phyloP scores from a whole-genome alignment of 2,888 invertebrate species.

The Trachelus stipa region DNA sequence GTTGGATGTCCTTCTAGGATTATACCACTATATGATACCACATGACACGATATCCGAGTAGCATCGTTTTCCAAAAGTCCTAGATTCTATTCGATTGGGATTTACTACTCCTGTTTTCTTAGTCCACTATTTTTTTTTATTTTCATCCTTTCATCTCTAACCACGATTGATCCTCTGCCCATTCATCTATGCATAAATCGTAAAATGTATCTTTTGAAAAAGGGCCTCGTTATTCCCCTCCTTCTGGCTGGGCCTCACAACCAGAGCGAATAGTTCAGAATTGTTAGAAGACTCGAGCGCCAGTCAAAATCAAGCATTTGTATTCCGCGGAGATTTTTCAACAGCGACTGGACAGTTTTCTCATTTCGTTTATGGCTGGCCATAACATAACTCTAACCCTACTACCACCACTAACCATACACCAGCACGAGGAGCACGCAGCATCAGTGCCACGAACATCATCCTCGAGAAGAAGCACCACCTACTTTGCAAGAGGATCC shows the following conservation, averaged over 20 bases:
- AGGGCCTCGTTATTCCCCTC: background rate
- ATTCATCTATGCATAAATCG: background rate
- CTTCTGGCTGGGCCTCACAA: background rate
- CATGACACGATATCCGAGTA: background rate
- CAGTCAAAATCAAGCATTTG: slow-evolving; percentile 58
- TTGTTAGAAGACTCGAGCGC: slow-evolving; percentile 2
- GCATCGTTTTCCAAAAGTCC: background rate
- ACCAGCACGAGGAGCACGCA: slow-evolving; percentile 7
- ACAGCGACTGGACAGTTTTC: slow-evolving; percentile 60
- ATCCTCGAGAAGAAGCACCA: background rate
- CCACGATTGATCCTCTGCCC: background rate
- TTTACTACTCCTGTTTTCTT: slow-evolving; percentile 42
- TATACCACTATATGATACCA: background rate
- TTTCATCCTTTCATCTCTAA: slow-evolving; percentile 14
- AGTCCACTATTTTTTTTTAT: slow-evolving; percentile 16
- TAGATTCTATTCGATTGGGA: slow-evolving; percentile 28
- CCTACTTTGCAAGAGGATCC: background rate
- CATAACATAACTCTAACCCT: slow-evolving; percentile 58
- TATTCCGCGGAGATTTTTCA: slow-evolving; percentile 64
- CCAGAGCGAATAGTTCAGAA: background rate
- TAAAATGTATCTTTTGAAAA: background rate
- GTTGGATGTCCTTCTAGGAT: background rate
- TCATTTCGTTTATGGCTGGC: slow-evolving; percentile 63
- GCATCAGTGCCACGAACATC: background rate
- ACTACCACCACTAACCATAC: slow-evolving; percentile 34